Conservation (phyloP, 2,113 vertebrate species). For the Conger conger region DNA sequence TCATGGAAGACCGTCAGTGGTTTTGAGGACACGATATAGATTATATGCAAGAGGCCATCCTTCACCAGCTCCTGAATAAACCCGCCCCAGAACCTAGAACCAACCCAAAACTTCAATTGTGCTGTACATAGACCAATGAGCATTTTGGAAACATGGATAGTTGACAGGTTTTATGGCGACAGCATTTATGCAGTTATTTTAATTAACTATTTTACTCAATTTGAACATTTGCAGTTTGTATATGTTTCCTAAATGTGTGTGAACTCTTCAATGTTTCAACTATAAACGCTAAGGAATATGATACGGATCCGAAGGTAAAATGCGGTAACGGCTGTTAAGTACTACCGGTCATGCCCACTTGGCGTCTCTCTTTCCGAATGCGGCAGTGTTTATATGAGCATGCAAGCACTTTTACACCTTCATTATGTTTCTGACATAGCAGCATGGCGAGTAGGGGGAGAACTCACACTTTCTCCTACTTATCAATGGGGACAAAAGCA, state of each 20-base stretch:
- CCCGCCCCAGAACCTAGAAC: no score
- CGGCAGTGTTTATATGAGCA: constrained; percentile 42
- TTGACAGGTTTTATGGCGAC: no score
- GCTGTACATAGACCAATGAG: no score
- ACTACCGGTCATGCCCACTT: constrained; percentile 3
- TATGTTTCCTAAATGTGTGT: no score
- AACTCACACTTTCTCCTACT: constrained; percentile 46
- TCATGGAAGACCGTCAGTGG: not conserved
- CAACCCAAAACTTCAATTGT: no score
- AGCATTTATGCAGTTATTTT: no score
- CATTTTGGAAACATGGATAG: no score
- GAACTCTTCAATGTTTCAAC: no score
- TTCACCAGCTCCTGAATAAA: no score
- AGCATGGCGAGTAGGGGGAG: constrained; percentile 64
- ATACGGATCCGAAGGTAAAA: not conserved
- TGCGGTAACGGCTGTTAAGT: not conserved
- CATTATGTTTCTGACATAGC: constrained; percentile 40
- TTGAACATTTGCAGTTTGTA: no score
- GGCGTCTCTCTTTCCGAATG: constrained; percentile 20
- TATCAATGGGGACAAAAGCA: constrained; percentile 46
- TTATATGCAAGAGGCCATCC: no score
- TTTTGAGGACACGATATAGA: not conserved
- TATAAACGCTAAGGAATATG: not conserved
- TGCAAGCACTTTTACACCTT: constrained; percentile 17
- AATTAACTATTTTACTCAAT: no score